Conservation (phyloP, 2,888 invertebrate species). For the Petrolisthes manimaculis region DNA sequence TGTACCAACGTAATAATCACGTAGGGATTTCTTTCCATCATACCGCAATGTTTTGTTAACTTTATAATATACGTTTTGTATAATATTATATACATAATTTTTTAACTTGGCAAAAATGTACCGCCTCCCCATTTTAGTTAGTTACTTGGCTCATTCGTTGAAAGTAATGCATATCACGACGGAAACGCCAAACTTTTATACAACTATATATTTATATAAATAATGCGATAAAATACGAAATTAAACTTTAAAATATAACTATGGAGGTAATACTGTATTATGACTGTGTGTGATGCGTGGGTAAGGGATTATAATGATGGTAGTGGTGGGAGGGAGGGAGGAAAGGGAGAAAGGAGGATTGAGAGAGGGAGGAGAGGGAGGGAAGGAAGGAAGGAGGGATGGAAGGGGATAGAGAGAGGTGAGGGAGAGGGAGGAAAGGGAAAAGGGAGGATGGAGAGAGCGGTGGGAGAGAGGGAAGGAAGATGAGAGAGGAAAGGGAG, state of each 20-base stretch:
- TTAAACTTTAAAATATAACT: no score
- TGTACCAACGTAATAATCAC: no score
- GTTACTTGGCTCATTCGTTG: no score
- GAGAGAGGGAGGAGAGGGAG: background rate
- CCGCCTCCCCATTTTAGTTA: background rate
- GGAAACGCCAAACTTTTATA: no score
- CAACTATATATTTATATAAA: background rate
- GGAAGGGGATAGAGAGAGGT: background rate
- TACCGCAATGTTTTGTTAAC: no score
- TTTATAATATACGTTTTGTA: no score
- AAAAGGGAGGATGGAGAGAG: background rate
- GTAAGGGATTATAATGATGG: background rate
- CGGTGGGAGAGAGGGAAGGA: background rate
- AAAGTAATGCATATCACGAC: no score
- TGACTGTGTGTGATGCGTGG: background rate
- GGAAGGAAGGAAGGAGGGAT: background rate
- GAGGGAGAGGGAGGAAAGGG: background rate
- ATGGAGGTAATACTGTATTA: no score
- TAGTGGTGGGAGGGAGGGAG: background rate
- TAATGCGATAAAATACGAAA: no score
- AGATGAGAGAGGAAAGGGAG: background rate
- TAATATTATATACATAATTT: no score
- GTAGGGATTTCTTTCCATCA: no score
- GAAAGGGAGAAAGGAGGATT: background rate
- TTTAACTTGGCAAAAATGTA: background rate